Evolutionary conservation across 1,140 invertebrate genomes (phyloP).

Genomic region (Lepidurus couesii): DNA sequence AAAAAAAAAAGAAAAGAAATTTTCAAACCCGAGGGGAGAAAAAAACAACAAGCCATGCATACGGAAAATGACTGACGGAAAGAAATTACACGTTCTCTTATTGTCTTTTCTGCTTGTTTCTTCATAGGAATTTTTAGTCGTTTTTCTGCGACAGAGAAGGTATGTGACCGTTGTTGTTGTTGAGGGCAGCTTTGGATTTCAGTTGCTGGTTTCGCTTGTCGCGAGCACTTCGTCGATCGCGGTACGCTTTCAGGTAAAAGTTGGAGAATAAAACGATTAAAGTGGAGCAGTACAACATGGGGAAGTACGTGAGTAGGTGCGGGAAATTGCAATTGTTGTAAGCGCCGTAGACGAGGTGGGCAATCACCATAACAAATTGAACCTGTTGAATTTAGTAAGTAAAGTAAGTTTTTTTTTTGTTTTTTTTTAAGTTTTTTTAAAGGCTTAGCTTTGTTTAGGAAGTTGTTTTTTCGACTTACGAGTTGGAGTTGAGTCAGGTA

Average conservation of each 20-base stretch:
- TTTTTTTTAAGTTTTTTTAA: background rate
- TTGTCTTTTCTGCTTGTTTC: background rate
- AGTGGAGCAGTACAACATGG: conserved; percentile 44
- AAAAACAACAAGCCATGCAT: too few relatives aligned
- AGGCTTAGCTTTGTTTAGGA: background rate
- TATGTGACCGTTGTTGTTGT: background rate
- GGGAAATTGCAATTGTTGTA: conserved; percentile 46
- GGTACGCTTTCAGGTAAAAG: conserved; percentile 49
- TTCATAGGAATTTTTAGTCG: background rate
- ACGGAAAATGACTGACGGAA: background rate
- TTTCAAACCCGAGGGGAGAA: too few relatives aligned
- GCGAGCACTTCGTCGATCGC: background rate
- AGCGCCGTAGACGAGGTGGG: conserved; percentile 39
- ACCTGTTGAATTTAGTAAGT: conserved; percentile 35
- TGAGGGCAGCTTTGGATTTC: background rate
- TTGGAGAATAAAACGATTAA: conserved; percentile 48
- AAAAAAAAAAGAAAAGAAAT: too few relatives aligned
- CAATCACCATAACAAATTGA: conserved; percentile 40
- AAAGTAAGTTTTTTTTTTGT: too few relatives aligned
- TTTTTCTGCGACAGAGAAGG: background rate
- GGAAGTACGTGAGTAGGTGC: conserved; percentile 41
- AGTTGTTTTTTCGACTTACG: conserved; percentile 41
- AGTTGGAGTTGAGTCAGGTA: conserved; percentile 54
- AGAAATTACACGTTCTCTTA: background rate
- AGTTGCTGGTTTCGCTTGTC: background rate